Conservation (phyloP, 92 coral and sea anemone species). For the Zoanthus sansibaricus region DNA sequence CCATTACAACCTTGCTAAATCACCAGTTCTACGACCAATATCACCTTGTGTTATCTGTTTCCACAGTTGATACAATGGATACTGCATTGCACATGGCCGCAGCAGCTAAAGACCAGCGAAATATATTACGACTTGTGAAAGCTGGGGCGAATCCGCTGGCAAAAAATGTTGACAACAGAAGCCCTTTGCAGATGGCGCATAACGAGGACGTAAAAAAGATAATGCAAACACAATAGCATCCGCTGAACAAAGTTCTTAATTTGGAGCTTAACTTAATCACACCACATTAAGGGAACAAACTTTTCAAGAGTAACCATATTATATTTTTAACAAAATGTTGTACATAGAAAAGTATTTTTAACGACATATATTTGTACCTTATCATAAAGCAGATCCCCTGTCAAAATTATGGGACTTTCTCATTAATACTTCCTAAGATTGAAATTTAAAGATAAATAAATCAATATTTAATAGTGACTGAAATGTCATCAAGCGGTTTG, state of each 20-base stretch:
- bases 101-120: conserved; percentile 60
- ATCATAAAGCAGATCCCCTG: too few relatives aligned
- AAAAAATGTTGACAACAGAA: conserved; percentile 66
- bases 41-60: neutral
- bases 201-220: conserved; percentile 59
- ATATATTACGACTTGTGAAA: conserved; percentile 62
- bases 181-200: conserved; percentile 63
- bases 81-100: conserved; percentile 84
- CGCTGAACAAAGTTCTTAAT: neutral
- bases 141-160: conserved; percentile 83
- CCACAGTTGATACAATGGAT: conserved; percentile 66
- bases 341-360: too few relatives aligned
- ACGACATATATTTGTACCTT: too few relatives aligned
- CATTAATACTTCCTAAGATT: too few relatives aligned
- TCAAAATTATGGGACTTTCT: too few relatives aligned
- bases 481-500: too few relatives aligned
- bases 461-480: too few relatives aligned
- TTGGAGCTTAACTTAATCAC: neutral
- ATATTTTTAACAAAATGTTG: too few relatives aligned
- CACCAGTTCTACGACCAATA: neutral
- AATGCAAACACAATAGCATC: neutral
- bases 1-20: neutral
- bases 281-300: neutral
- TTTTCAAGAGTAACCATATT: too few relatives aligned
- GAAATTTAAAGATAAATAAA: too few relatives aligned